Base-by-base conservation (phyloP, 2,888 invertebrate genomes). In the Nowickia ferox region DNA sequence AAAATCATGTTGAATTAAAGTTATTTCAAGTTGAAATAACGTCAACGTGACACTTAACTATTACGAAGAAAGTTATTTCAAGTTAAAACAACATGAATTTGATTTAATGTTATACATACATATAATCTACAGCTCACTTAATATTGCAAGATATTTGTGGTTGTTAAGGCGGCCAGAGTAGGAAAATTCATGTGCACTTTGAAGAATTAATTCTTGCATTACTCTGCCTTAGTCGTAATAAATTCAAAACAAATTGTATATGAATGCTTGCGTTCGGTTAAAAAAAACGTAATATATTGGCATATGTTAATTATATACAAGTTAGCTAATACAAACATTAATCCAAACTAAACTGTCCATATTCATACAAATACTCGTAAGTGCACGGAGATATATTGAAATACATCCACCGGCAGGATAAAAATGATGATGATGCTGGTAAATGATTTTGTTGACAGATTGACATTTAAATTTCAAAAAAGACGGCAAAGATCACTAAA, bases 391-490 rank as follows among this genome's bases (percentile, higher is more conserved):
- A 30, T 22, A 22, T 22, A 22, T 22, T 22, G 22, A 22, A 22
- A 22, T 30, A 30, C 30, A 30, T 9, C 22, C 63, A 51, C 46
- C n/a, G 2, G 11, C 11, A 63, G 19, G 40, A 42, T 63, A 38
- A 30, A 30, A 30, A 59, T 53, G 65, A 61, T 48, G 74, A 72
- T 78, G 83, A 86, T 68, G 82, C 59, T 86, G 86, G 84, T 85
- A 78, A 87, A 87, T 84, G 69, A 57, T 46, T 78, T 68, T 59
- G 81, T 68, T 77, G 80, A 87, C 74, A 84, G 87, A 87, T 87
- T 84, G 84, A 87, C 87, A 81, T 61, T 66, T 44, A 66, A 22
- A 46, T 48, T 53, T 66, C 10, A 40, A 48, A 63, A 65, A 51
- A 69, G 30, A 53, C 75, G 71, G 75, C 66, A 83, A 82, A 81